Evolutionary conservation across 2,113 vertebrate genomes (phyloP), one percentile per base, ranked within the genome.

Genomic region (Bagarius yarrelli): DNA sequence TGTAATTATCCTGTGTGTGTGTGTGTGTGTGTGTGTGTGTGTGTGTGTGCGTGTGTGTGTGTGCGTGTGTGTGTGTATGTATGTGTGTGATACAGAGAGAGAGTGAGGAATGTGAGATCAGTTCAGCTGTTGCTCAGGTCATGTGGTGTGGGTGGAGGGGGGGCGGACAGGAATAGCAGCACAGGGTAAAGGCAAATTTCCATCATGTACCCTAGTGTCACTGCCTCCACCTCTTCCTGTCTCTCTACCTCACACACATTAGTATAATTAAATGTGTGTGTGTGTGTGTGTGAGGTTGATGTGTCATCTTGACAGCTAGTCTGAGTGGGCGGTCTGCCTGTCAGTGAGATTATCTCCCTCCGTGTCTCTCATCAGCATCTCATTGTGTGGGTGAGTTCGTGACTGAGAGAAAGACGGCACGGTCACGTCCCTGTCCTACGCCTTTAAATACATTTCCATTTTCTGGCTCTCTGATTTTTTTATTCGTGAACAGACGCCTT

Each of bases 111-210:
- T 66, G 80, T 55, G 50, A 66, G 44, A 67, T 57, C 18, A 16
- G 16, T 76, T 57, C 72, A 82, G 72, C 72, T 75, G 80, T 82
- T 57, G 52, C 61, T 82, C 60, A 23, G 50, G 25, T 76, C 55
- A 60, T 56, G 34, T 72, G 67, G 67, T 47, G n/a, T 60, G 21
- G 16, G 53, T 74, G 32, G 30, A 25, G 30, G 16, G 11, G 66
- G 55, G 14, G 55, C 34, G 78, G 15, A 60, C 69, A 80, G 55
- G 69, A 80, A 80, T 73, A 80, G 79, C 40, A 72, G 19, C 25
- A 8, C 27, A 40, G n/a, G 36, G 53, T 40, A 36, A 57, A 55
- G 5, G 27, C 53, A 80, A 57, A 72, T 72, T 80, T 80, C 79
- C 78, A 80, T 80, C 78, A 61, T 40, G 18, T 67, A 47, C 50